phyloP scores from a whole-genome alignment of 2,113 vertebrate genomes.

The Zosterops hypoxanthus region DNA sequence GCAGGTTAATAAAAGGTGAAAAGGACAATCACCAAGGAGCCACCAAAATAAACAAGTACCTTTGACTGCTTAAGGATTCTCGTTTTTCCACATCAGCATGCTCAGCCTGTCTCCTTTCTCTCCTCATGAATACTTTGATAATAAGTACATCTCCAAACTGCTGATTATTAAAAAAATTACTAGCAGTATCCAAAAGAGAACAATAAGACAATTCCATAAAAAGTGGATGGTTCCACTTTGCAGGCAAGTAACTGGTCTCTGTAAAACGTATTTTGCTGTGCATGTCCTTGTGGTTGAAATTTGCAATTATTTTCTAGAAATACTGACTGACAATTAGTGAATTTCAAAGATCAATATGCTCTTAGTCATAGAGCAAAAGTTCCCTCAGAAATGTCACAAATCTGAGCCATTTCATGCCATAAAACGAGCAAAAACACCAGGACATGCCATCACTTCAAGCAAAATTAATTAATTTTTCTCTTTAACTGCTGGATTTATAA shows the following conservation, averaged over 20 bases:
- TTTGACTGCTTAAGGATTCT: constrained; percentile 28
- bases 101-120: neutral
- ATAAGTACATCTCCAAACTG: neutral
- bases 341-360: neutral
- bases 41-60: constrained; percentile 55
- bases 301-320: neutral
- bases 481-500: constrained; percentile 15
- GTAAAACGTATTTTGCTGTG: neutral
- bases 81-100: neutral
- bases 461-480: constrained; percentile 21
- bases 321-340: neutral
- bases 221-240: neutral
- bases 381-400: neutral
- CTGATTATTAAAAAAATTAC: neutral
- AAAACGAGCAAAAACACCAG: neutral
- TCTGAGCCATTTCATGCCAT: neutral
- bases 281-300: neutral
- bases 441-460: neutral
- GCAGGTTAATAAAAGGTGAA: constrained; percentile 73
- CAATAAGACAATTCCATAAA: neutral
- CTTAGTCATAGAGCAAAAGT: neutral
- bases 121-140: neutral
- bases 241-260: neutral
- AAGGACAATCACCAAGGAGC: constrained; percentile 45
- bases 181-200: neutral